Base-by-base conservation (phyloP, 2,113 vertebrate species). In the Thomomys bottae region DNA sequence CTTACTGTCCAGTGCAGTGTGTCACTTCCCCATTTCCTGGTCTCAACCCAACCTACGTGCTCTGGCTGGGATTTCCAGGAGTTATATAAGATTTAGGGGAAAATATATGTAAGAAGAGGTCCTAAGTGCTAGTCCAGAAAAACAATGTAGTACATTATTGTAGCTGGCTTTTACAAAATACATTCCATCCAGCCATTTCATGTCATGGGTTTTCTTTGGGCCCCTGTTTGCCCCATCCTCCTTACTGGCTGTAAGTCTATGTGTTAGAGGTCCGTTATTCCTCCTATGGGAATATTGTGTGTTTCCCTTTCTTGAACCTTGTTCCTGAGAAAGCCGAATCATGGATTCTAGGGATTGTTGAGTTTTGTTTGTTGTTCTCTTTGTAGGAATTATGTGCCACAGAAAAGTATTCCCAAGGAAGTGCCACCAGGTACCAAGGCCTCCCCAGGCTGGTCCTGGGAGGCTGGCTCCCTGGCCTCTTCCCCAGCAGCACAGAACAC, bases 331-430 rank as follows among this genome's bases (percentile, higher is more conserved):
- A 91, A 89, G 3, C 32, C 15, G 30, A 59, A 73, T 72, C 38
- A 84, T 14, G 75, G 64, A 78, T 76, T 75, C 38, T 38, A 49
- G 4, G n/a, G 54, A 30, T 84, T 84, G 4, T 11, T 90, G 71
- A 15, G 49, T 54, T 54, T 54, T 54, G 18, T 54, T 54, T 54
- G 49, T 95, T 76, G 61, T 79, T 96, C 96, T 95, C 90, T 95
- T 94, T 97, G 77, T 87, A 98, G 98, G 96, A 97, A 96, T 96
- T 95, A 97, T 28, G 92, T 96, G 95, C 96, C 96, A 76, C 77
- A 95, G 90, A 97, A 95, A 83, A 81, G 57, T 66, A 92, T 96
- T 95, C 89, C 96, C 49, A 95, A 95, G 94, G 96, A 96, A 71
- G 95, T 93, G n/a, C 88, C 94, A 21, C 92, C 96, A 61, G 82